Evolutionary conservation across 2,797 vertebrate species (phyloP), one percentile per base, ranked within the genome.

Genomic region (Remorina albescens): DNA sequence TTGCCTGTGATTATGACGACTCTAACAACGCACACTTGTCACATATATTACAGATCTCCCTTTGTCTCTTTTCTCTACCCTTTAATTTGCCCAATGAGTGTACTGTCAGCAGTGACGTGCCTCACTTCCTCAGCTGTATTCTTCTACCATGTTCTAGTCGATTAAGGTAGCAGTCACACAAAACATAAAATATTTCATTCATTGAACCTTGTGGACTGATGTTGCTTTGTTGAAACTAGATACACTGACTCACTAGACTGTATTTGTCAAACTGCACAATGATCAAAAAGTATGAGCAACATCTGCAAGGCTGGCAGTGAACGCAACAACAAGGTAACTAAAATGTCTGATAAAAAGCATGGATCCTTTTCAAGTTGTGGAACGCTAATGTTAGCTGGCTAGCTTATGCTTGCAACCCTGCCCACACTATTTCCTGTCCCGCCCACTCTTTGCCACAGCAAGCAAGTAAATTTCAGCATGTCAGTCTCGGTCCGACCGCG

Each of bases 351-450:
- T 61, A 73, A 69, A 67, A 70, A 70, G n/a, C 58, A 42, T 44
- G 42, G 36, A 76, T 74, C 46, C 8, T 47, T 80, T 41, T 67
- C 63, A 78, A 36, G 36, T 36, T 67, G 55, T 41, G 63, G 64
- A 80, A 74, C 62, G 61, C 71, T 74, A 76, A 69, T 69, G 74
- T 77, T 81, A 50, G 71, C 76, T 65, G 66, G 60, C 56, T 74
- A 82, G 49, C 69, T 63, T 53, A 42, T 55, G 28, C 51, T 67
- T 65, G 57, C 21, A 64, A 34, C 32, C 32, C 39, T 68, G 47
- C 63, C 79, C 74, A 67, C 67, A 51, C 49, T 53, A 70, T 78
- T 77, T 86, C 82, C 79, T 83, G 76, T 78, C 69, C 56, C 56
- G 39, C 74, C 74, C 19, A 44, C 74, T 76, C 66, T 83, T 86